A percentile compares a stretch with the other conserved stretches of the same genome.
These are phyloP conservation scores for Alectoris magna DNA, from an alignment of 2,797 vertebrate genomes.

Conservation along the genomic window DNA sequence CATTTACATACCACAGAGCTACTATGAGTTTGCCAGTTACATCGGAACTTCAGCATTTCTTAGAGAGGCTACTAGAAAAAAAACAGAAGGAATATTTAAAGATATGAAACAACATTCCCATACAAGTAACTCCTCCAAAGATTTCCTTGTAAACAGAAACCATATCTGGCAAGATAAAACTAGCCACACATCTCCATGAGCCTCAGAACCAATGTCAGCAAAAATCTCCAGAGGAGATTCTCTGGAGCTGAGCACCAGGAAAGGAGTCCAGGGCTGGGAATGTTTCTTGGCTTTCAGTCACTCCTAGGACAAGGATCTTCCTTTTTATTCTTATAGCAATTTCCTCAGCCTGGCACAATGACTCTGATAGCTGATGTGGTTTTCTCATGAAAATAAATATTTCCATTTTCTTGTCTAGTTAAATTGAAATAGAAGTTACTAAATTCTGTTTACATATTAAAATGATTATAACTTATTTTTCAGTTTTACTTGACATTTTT, in stretches of 20 bases:
- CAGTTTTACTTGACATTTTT: not conserved
- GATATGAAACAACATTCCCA: not conserved
- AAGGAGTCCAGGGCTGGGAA: not conserved
- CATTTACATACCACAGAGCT: not conserved
- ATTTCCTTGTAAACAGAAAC: not conserved
- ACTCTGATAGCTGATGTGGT: not conserved
- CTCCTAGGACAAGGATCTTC: not conserved
- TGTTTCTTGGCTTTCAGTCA: not conserved
- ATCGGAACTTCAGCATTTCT: not conserved
- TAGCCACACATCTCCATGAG: accelerated
- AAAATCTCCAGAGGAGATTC: not conserved
- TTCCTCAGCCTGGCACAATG: not conserved
- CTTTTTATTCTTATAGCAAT: not conserved
- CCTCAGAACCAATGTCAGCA: not conserved
- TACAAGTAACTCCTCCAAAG: not conserved
- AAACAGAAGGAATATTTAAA: not conserved
- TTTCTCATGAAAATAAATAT: not conserved
- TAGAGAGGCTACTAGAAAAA: not conserved
- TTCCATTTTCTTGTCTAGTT: not conserved
- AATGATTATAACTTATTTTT: not conserved
- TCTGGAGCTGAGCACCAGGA: not conserved
- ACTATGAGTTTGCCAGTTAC: not conserved
- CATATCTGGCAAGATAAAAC: not conserved
- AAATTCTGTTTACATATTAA: not conserved
- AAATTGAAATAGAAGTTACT: not conserved